A percentile compares a stretch with the other conserved stretches of the same genome.
Evolutionary conservation across 2,888 invertebrate genomes (phyloP).

Genomic region (Monoplex corrugatus): DNA sequence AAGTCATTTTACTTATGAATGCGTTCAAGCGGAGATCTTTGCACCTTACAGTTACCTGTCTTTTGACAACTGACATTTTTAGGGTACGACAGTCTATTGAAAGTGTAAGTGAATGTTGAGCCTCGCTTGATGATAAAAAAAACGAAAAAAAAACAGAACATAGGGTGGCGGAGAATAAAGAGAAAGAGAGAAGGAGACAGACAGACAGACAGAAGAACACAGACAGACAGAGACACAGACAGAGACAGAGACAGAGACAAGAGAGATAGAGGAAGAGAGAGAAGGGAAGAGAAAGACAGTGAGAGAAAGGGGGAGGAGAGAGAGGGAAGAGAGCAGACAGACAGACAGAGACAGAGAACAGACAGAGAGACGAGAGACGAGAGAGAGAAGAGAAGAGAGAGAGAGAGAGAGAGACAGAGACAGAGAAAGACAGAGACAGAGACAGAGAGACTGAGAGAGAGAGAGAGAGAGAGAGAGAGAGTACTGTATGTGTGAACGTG

Average conservation of each 20-base stretch:
- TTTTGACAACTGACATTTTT: too few relatives aligned
- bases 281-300: background rate
- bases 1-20: too few relatives aligned
- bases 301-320: conserved; percentile 3
- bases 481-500: too few relatives aligned
- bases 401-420: background rate
- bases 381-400: background rate
- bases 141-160: too few relatives aligned
- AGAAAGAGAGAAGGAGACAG: background rate
- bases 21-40: too few relatives aligned
- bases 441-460: background rate
- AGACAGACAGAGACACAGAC: background rate
- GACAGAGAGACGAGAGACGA: background rate
- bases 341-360: conserved; percentile 23
- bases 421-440: background rate
- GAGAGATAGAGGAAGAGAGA: too few relatives aligned
- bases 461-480: background rate
- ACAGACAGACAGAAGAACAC: background rate
- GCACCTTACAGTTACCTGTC: too few relatives aligned
- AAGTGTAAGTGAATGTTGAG: too few relatives aligned
- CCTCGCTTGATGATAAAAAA: too few relatives aligned
- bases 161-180: too few relatives aligned
- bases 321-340: background rate
- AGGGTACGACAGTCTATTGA: too few relatives aligned
- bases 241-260: background rate